Conservation (phyloP, 2,113 vertebrate species). For the Hypanus sabinus region DNA sequence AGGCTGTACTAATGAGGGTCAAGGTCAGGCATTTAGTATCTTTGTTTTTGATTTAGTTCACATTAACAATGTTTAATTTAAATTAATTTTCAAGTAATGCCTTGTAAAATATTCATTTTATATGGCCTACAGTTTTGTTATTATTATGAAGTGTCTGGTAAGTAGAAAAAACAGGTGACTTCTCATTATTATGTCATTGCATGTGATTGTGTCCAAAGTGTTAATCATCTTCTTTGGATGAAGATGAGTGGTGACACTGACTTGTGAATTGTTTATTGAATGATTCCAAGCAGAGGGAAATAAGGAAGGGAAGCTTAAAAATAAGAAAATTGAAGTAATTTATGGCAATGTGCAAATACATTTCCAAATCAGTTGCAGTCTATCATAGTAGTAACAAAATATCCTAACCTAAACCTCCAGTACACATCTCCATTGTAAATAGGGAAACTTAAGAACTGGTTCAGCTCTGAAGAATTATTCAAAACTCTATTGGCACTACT, state of each 20-base stretch:
- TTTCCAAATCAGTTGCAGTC: background rate
- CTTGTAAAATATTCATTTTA: background rate
- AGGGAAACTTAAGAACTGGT: background rate
- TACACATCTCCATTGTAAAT: background rate
- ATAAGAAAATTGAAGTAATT: background rate
- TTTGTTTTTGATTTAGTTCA: background rate
- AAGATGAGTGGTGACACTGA: background rate
- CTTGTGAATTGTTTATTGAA: background rate
- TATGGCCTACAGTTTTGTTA: background rate
- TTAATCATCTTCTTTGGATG: background rate
- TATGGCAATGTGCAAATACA: background rate
- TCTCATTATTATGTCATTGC: background rate
- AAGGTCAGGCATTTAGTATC: background rate
- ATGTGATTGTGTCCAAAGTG: background rate
- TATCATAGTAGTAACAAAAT: background rate
- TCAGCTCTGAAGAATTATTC: background rate
- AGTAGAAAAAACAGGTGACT: background rate
- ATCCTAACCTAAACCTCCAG: background rate
- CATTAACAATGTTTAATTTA: background rate
- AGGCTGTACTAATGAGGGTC: background rate
- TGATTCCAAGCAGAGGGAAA: background rate
- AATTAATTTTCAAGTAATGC: background rate
- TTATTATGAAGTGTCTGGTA: slow-evolving; percentile 1
- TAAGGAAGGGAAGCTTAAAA: background rate
- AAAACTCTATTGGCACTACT: background rate